These are phyloP conservation scores for Barbus barbus DNA, from an alignment of 2,113 vertebrate genomes.

Conservation along the genomic window DNA sequence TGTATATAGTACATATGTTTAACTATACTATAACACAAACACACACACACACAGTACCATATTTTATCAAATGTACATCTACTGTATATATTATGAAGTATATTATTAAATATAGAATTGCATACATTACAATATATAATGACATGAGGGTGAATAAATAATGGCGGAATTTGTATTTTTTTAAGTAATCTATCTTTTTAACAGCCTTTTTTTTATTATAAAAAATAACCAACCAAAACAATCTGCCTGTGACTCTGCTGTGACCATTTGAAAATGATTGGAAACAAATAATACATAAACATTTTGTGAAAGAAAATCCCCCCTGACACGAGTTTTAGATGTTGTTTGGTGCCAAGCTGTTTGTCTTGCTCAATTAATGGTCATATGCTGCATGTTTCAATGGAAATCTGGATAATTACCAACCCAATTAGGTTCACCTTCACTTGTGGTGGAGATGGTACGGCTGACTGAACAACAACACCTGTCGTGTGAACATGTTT, in stretches of 20 bases:
- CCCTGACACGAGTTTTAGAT: conserved; percentile 50
- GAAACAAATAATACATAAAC: conserved; percentile 46
- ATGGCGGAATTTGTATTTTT: too few species aligned
- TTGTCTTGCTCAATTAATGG: conserved; percentile 63
- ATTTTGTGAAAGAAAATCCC: conserved; percentile 46
- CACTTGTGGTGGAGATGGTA: conserved; percentile 26
- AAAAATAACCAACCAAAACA: neutral
- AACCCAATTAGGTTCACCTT: conserved; percentile 56
- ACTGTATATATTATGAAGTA: too few species aligned
- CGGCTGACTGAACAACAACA: conserved; percentile 9
- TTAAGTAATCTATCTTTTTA: too few species aligned
- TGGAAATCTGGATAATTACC: conserved; percentile 64
- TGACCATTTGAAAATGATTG: neutral
- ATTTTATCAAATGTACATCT: too few species aligned
- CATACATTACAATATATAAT: too few species aligned
- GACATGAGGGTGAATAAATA: too few species aligned
- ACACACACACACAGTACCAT: too few species aligned
- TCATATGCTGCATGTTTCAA: conserved; percentile 53
- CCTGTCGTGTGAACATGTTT: neutral
- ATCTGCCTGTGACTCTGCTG: neutral
- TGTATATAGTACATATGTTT: too few species aligned
- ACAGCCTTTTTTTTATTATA: neutral
- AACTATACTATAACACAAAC: too few species aligned
- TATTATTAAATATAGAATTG: too few species aligned
- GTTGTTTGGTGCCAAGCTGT: conserved; percentile 40